Percentiles rank a stretch among this genome's conserved stretches.
Conservation (phyloP, 2,888 invertebrate genomes). For the Cremastinae sp. region DNA sequence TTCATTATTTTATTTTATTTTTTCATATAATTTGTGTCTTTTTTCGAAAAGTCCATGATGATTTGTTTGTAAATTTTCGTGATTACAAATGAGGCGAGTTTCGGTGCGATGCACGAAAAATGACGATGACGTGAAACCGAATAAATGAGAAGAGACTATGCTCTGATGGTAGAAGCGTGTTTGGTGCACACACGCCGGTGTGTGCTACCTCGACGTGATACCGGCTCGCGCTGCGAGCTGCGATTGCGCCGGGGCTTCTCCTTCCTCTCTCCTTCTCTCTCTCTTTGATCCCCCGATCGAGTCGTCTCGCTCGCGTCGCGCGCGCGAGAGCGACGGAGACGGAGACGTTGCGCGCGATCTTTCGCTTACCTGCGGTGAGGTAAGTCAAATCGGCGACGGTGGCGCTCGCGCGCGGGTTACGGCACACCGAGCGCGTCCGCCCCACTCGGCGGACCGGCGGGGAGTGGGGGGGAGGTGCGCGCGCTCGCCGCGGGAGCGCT, state of each 20-base stretch:
- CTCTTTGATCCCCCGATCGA: conserved; percentile 1
- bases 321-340: too few relatives aligned
- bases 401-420: conserved; percentile 74
- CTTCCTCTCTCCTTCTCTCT: conserved; percentile 50
- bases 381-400: conserved; percentile 77
- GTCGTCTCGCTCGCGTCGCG: too few relatives aligned
- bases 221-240: conserved; percentile 63
- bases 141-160: conserved; percentile 41
- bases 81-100: background rate
- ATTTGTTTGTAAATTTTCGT: background rate
- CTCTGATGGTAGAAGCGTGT: conserved; percentile 39
- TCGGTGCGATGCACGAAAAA: conserved; percentile 4
- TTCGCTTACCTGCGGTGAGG: conserved; percentile 77
- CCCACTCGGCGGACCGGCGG: conserved; percentile 39
- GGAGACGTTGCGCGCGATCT: conserved; percentile 64
- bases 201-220: conserved; percentile 60
- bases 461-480: conserved; percentile 44
- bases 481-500: conserved; percentile 39
- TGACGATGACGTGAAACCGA: conserved; percentile 12
- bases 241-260: conserved; percentile 56
- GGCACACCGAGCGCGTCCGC: conserved; percentile 75
- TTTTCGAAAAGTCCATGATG: too few relatives aligned
- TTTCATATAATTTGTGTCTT: too few relatives aligned
- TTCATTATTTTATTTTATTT: too few relatives aligned
- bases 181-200: conserved; percentile 59